phyloP scores from a whole-genome alignment of 1,140 invertebrate species.

The Mercenaria mercenaria region DNA sequence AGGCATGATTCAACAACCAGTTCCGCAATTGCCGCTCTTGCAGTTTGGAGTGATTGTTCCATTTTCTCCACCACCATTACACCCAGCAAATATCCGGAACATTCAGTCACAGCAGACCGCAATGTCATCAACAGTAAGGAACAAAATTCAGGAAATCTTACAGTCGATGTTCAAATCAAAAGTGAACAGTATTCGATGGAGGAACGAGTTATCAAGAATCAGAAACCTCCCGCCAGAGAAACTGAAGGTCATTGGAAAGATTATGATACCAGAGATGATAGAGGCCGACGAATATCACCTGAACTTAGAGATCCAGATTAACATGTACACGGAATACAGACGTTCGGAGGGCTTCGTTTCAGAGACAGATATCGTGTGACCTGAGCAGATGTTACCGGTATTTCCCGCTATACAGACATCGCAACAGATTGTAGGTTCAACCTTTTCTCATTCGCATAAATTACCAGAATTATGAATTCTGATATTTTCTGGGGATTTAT shows the following conservation, averaged over 20 bases:
- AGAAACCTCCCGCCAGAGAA: constrained; percentile 18
- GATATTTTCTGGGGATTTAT: no score
- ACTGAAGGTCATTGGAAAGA: constrained; percentile 3
- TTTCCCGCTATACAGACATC: no score
- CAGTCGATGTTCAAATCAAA: constrained; percentile 35
- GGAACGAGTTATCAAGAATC: not conserved
- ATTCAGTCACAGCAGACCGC: constrained; percentile 43
- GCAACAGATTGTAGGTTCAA: no score
- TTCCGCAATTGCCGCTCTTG: not conserved
- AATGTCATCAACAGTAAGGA: not conserved
- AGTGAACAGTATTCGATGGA: constrained; percentile 42
- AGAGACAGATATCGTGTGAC: no score
- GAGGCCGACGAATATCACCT: no score
- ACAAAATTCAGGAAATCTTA: constrained; percentile 3
- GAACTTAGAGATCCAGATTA: no score
- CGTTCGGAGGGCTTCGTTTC: no score
- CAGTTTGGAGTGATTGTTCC: not conserved
- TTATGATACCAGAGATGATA: constrained; percentile 53
- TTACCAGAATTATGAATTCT: no score
- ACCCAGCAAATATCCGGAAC: constrained; percentile 4
- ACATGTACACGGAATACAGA: no score
- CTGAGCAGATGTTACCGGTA: no score
- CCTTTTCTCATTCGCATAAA: no score
- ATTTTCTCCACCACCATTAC: not conserved
- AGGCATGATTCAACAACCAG: not conserved